Evolutionary conservation across 2,888 invertebrate genomes (phyloP).

Genomic region (Synergus laeviventris): DNA sequence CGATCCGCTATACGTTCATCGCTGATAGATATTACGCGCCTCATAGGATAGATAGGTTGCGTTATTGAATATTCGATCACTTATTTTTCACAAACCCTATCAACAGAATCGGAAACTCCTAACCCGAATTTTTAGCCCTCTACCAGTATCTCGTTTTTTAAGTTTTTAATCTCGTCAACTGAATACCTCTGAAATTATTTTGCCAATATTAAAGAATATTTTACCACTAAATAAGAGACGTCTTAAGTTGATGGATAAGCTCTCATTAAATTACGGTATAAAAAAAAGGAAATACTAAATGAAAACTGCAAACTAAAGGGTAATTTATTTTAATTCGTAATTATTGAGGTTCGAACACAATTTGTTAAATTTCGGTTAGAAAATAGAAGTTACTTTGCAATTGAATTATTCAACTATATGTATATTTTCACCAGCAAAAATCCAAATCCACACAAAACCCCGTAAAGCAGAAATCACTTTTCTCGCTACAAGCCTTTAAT

Average conservation of each 20-base stretch:
- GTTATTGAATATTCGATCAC: conserved; percentile 63
- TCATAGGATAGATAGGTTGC: conserved; percentile 66
- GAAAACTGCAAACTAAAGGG: no score
- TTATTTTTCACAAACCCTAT: conserved; percentile 15
- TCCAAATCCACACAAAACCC: not conserved
- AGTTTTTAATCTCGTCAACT: not conserved
- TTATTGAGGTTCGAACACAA: no score
- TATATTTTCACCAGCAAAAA: not conserved
- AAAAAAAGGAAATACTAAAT: no score
- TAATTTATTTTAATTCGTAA: no score
- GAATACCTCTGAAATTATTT: conserved; percentile 6
- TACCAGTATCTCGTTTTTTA: conserved; percentile 1
- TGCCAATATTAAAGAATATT: conserved; percentile 12
- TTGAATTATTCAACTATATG: not conserved
- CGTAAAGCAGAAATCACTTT: not conserved
- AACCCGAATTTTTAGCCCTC: conserved; percentile 11
- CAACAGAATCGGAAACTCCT: conserved; percentile 25
- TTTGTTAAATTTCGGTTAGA: not conserved
- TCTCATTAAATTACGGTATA: not conserved
- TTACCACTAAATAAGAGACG: not conserved
- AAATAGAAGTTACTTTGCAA: not conserved
- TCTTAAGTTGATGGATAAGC: not conserved
- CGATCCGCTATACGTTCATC: conserved; percentile 36
- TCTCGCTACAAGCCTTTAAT: not conserved
- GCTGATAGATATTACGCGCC: conserved; percentile 62